A percentile compares a stretch with the other conserved stretches of the same genome.
phyloP scores from a whole-genome alignment of 2,113 vertebrate species.

The Etia nguti region DNA sequence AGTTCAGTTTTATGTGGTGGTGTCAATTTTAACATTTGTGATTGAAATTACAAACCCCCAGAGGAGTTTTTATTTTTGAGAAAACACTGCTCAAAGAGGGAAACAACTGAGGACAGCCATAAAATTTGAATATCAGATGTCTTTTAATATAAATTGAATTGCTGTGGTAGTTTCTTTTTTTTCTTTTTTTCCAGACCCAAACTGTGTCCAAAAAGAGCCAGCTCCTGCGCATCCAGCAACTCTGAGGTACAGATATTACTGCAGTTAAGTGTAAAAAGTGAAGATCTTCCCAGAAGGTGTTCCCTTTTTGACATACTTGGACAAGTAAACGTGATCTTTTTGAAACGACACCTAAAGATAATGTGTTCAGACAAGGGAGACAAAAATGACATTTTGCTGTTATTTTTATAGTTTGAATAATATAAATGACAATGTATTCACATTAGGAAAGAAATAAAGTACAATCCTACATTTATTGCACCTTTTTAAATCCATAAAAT shows the following conservation, averaged over 20 bases:
- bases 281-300: neutral
- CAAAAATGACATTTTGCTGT: neutral
- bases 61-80: neutral
- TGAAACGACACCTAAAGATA: neutral
- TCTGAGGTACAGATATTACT: slow-evolving; percentile 67
- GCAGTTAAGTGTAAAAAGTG: neutral
- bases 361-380: neutral
- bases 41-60: slow-evolving; percentile 3
- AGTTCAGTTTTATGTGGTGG: neutral
- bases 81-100: neutral
- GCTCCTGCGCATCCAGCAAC: slow-evolving; percentile 63
- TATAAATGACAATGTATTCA: neutral
- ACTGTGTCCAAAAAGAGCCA: slow-evolving; percentile 70
- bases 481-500: neutral
- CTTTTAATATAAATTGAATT: slow-evolving; percentile 23
- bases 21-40: slow-evolving; percentile 25
- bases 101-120: neutral
- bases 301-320: neutral
- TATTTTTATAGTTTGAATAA: neutral
- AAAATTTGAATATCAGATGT: slow-evolving; percentile 11
- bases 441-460: neutral
- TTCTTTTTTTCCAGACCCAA: slow-evolving; percentile 72
- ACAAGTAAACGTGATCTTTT: neutral
- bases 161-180: slow-evolving; percentile 33
- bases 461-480: neutral